Evolutionary conservation across 1,140 invertebrate genomes (phyloP), one percentile per base, ranked within the genome.

Genomic region (Calephelis virginiensis): DNA sequence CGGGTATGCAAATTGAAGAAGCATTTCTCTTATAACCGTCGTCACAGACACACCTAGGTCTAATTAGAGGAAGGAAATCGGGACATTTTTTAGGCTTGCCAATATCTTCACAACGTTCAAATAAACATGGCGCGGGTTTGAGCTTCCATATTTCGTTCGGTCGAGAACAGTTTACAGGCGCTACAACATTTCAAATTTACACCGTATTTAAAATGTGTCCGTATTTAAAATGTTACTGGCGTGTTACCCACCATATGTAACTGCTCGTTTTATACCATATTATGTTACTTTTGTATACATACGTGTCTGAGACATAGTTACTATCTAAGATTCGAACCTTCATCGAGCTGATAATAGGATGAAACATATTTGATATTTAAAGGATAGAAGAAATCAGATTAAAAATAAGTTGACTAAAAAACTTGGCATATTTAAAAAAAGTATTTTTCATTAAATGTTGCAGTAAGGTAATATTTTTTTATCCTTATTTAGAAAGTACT

Each of bases 91-190:
- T 47, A 7, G 49, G 64, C 40, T 47, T 65, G 48, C 63, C 60
- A n/a, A 64, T 50, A 37, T 78, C 74, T 14, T 68, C 62, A 59
- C 78, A 83, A 6, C 46, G 46, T 11, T 83, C 79, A 8, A 69
- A 68, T n/a, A 74, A 68, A 47, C 80, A 81, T 0, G 63, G 53
- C 12, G 65, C 46, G 17, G 76, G 72, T 61, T 76, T 77, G 1
- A 65, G 11, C 8, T 68, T 69, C 78, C 78, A 83, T 28, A 68
- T 67, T 69, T 84, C 80, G 46, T 81, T 77, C 5, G 66, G 70
- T 64, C 76, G 68, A 10, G 75, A 77, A 43, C 80, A 83, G n/a
- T 79, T 73, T 14, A 79, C 70, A 45, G 74, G 74, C 53, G 74
- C 77, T 79, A 47, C 43, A 61, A 49, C 47, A 66, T 66, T 47